These are phyloP conservation scores for Incurvaria masculella DNA, from an alignment of 2,888 invertebrate species.

Conservation along the genomic window DNA sequence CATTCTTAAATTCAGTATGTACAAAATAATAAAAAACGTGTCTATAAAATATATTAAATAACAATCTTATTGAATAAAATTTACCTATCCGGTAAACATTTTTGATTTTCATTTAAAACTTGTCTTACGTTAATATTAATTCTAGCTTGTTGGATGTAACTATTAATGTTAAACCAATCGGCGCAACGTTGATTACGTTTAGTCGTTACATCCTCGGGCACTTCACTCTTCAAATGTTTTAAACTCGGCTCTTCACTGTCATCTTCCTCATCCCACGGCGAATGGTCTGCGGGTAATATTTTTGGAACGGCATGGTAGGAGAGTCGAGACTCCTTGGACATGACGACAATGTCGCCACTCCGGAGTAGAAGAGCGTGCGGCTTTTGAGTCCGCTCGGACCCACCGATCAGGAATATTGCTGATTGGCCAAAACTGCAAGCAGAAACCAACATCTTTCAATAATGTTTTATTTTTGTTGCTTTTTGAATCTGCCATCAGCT, in stretches of 20 bases:
- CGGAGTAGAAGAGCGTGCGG: slow-evolving; percentile 71
- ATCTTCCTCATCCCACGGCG: slow-evolving; percentile 45
- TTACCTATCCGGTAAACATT: slow-evolving; percentile 25
- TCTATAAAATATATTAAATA: background rate
- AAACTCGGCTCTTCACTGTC: background rate
- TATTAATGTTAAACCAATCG: slow-evolving; percentile 53
- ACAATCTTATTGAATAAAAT: background rate
- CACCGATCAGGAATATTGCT: slow-evolving; percentile 92
- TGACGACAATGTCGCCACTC: slow-evolving; percentile 89
- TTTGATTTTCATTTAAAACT: slow-evolving; percentile 66
- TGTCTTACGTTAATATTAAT: slow-evolving; percentile 95
- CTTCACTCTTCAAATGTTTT: slow-evolving; percentile 5
- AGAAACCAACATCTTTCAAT: slow-evolving; percentile 1
- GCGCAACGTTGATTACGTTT: slow-evolving; percentile 25
- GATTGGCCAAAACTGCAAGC: slow-evolving; percentile 87
- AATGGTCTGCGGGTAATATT: slow-evolving; percentile 57
- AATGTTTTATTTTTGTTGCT: too few relatives aligned
- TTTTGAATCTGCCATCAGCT: too few relatives aligned
- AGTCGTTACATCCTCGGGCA: slow-evolving; percentile 21
- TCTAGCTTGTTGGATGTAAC: slow-evolving; percentile 69
- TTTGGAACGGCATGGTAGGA: slow-evolving; percentile 94
- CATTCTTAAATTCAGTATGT: too few relatives aligned
- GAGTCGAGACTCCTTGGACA: slow-evolving; percentile 81
- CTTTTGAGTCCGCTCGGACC: slow-evolving; percentile 62
- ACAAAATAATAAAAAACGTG: background rate